These are phyloP conservation scores for Ooceraea biroi DNA, from an alignment of 1,140 invertebrate species.

Conservation along the genomic window DNA sequence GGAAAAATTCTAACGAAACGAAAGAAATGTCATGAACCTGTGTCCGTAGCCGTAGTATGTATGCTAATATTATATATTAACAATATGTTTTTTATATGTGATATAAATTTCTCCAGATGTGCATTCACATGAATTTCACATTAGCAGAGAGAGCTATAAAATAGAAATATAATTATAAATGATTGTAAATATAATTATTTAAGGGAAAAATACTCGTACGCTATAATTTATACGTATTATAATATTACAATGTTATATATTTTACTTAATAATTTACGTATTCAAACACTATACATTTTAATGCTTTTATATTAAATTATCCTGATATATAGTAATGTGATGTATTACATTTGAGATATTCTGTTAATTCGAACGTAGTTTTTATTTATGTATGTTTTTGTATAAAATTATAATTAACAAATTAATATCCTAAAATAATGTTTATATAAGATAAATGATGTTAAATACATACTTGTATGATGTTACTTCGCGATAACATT, in stretches of 20 bases:
- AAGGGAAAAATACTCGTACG: not conserved
- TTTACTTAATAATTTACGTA: not conserved
- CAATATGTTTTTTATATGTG: not conserved
- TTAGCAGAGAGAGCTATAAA: not conserved
- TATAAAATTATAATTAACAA: too few species aligned
- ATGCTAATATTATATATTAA: not conserved
- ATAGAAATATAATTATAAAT: not conserved
- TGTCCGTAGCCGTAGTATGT: conserved; percentile 63
- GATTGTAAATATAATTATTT: not conserved
- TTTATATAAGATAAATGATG: not conserved
- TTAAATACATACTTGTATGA: not conserved
- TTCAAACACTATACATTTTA: not conserved
- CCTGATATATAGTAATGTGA: not conserved
- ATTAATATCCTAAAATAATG: not conserved
- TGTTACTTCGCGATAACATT: conserved; percentile 4
- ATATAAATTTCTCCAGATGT: not conserved
- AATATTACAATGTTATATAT: not conserved
- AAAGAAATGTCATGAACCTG: conserved; percentile 11
- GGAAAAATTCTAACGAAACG: not conserved
- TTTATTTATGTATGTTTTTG: not conserved
- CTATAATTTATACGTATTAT: too few species aligned
- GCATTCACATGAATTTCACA: too few species aligned
- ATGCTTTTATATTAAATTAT: not conserved
- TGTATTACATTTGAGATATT: not conserved
- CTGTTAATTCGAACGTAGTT: conserved; percentile 5